Percentiles rank a stretch among this genome's conserved stretches.
phyloP scores from a whole-genome alignment of 2,888 invertebrate species.

The Trachelus tabidus region DNA sequence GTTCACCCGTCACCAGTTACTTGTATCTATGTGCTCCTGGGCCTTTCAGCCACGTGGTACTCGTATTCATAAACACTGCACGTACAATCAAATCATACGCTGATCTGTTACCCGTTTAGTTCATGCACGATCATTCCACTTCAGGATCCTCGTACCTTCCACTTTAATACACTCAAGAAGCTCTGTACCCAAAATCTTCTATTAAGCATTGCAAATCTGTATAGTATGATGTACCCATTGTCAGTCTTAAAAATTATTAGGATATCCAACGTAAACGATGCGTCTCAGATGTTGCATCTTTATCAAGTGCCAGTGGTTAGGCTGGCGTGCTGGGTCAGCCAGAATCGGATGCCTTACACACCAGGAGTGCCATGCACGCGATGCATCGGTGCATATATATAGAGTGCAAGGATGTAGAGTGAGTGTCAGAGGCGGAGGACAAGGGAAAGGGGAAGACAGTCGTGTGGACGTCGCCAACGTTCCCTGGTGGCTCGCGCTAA shows the following conservation, averaged over 20 bases:
- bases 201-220: neutral
- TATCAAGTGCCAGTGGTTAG: neutral
- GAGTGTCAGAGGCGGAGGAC: neutral
- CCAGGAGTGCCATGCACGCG: neutral
- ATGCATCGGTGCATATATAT: neutral
- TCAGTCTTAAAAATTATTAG: neutral
- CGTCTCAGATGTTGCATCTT: neutral
- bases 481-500: neutral
- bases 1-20: conserved; percentile 15
- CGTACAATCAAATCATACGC: neutral
- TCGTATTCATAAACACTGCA: neutral
- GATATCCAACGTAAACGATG: neutral
- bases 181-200: neutral
- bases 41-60: neutral
- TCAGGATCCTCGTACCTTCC: neutral
- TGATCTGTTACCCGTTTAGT: neutral
- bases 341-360: neutral
- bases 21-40: neutral
- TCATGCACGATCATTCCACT: neutral
- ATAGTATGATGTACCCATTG: neutral
- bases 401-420: neutral
- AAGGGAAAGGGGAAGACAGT: neutral
- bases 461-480: neutral
- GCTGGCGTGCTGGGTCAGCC: neutral
- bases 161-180: neutral